Percentiles rank a stretch among this genome's conserved stretches.
phyloP scores from a whole-genome alignment of 2,113 vertebrate genomes.

The Tringa solitaria region DNA sequence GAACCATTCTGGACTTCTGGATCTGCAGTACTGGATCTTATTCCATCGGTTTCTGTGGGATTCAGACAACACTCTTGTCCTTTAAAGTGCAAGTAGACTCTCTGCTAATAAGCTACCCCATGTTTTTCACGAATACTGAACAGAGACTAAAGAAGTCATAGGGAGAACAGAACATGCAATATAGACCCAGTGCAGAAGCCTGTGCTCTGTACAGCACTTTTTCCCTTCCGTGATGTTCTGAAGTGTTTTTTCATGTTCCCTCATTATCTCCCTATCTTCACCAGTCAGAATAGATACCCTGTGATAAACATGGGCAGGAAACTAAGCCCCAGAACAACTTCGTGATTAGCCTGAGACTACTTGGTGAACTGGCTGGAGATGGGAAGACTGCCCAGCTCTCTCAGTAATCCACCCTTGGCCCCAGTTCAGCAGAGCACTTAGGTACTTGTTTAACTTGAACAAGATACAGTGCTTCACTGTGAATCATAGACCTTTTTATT shows the following conservation, averaged over 20 bases:
- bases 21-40: not conserved
- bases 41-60: not conserved
- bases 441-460: constrained; percentile 34
- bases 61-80: not conserved
- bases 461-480: constrained; percentile 31
- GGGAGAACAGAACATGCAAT: not conserved
- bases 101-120: not conserved
- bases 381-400: constrained; percentile 35
- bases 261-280: constrained; percentile 5
- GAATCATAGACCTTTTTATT: constrained; percentile 4
- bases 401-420: constrained; percentile 43
- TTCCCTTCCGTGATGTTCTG: not conserved
- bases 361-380: constrained; percentile 50
- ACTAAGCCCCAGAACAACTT: constrained; percentile 19
- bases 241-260: not conserved
- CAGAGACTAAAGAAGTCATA: not conserved
- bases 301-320: constrained; percentile 2
- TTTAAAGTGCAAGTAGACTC: not conserved
- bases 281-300: not conserved
- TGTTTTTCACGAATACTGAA: not conserved
- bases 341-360: not conserved
- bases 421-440: constrained; percentile 56
- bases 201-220: not conserved
- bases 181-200: not conserved
- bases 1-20: not conserved